Evolutionary conservation across 2,797 vertebrate genomes (phyloP).

Genomic region (Chelmon rostratus): DNA sequence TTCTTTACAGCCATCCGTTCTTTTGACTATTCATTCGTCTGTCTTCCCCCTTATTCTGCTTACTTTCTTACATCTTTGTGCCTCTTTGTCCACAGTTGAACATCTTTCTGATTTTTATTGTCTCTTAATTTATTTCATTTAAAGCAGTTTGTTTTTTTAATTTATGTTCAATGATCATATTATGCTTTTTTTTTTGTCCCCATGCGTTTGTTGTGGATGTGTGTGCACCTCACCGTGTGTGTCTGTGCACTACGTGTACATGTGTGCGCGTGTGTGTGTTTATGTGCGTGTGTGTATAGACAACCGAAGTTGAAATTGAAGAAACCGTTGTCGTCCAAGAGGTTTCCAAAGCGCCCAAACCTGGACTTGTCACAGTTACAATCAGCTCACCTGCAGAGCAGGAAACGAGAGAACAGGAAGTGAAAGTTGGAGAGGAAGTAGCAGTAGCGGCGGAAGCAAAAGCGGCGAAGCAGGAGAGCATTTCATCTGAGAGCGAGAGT

Average conservation of each 20-base stretch:
- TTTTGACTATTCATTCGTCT: slow-evolving; percentile 22
- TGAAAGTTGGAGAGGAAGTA: slow-evolving; percentile 41
- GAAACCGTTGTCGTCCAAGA: slow-evolving; percentile 92
- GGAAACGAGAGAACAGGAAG: slow-evolving; percentile 59
- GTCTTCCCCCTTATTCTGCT: slow-evolving; percentile 12
- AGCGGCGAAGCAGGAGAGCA: slow-evolving; percentile 62
- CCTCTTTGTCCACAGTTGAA: slow-evolving; percentile 44
- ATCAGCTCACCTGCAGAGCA: slow-evolving; percentile 28
- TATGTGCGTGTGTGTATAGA: slow-evolving; percentile 83
- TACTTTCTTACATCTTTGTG: slow-evolving; percentile 22
- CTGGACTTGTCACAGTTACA: slow-evolving; percentile 54
- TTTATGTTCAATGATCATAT: slow-evolving; percentile 86
- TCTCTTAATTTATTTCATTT: slow-evolving; percentile 49
- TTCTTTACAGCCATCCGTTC: background rate
- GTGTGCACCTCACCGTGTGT: slow-evolving; percentile 71
- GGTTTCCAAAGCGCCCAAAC: slow-evolving; percentile 86
- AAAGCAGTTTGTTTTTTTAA: slow-evolving; percentile 55
- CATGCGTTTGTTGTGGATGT: slow-evolving; percentile 78
- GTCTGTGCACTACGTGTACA: slow-evolving; percentile 72
- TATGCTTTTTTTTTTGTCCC: slow-evolving; percentile 82
- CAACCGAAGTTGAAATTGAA: slow-evolving; percentile 94
- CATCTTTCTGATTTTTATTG: slow-evolving; percentile 43
- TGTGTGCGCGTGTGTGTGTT: slow-evolving; percentile 71
- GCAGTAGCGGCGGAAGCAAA: slow-evolving; percentile 41
- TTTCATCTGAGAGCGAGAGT: slow-evolving; percentile 92